Evolutionary conservation across 2,797 vertebrate species (phyloP).

Genomic region (Leucoraja ocellata): DNA sequence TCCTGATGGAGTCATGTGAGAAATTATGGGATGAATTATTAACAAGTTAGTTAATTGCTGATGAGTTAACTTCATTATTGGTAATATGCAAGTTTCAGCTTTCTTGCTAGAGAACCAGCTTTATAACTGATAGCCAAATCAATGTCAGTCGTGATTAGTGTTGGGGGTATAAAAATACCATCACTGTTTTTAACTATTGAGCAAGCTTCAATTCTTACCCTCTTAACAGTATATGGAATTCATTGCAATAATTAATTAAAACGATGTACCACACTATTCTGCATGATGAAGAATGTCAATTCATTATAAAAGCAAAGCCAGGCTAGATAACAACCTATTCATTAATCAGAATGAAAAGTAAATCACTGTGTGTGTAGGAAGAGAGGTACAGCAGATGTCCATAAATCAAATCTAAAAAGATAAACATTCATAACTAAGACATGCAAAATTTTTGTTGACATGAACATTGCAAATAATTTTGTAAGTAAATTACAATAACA

Average conservation of each 20-base stretch:
- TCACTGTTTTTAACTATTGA: not conserved
- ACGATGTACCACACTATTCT: constrained; percentile 12
- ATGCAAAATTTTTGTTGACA: constrained; percentile 55
- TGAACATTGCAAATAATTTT: constrained; percentile 55
- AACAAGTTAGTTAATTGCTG: not conserved
- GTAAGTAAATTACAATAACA: constrained; percentile 59
- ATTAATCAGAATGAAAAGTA: constrained; percentile 34
- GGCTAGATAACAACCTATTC: constrained; percentile 17
- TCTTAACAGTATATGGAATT: not conserved
- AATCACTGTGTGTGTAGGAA: constrained; percentile 29
- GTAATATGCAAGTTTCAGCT: not conserved
- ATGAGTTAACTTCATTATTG: not conserved
- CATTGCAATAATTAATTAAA: not conserved
- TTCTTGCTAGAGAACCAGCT: not conserved
- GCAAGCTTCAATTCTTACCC: not conserved
- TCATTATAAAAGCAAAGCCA: constrained; percentile 16
- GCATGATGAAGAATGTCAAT: constrained; percentile 31
- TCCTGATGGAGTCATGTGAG: too few species aligned
- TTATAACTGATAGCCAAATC: not conserved
- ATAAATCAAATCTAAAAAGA: constrained; percentile 57
- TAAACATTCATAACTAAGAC: constrained; percentile 56
- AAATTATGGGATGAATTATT: not conserved
- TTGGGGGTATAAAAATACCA: not conserved
- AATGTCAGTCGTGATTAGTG: not conserved
- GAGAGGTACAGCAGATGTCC: constrained; percentile 46